Evolutionary conservation across 2,113 vertebrate species (phyloP).

Genomic region (Prionailurus bengalensis): DNA sequence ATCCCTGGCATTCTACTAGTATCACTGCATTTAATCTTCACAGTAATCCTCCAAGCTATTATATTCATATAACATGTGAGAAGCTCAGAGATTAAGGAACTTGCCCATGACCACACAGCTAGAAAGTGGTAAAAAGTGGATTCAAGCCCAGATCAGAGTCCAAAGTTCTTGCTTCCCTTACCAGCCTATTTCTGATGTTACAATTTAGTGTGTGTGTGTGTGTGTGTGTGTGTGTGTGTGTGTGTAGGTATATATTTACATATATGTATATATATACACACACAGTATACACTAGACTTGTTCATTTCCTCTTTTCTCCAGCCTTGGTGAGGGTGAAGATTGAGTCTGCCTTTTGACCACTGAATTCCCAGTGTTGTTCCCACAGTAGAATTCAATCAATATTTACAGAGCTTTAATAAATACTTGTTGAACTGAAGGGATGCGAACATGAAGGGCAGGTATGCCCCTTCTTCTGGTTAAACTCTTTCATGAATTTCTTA

Average conservation of each 20-base stretch:
- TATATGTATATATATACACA: not conserved
- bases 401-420: constrained; percentile 17
- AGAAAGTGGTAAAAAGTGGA: not conserved
- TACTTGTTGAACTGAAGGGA: not conserved
- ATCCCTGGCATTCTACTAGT: not conserved
- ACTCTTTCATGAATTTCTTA: constrained; percentile 7
- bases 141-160: not conserved
- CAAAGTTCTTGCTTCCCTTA: not conserved
- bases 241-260: not conserved
- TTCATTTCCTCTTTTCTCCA: not conserved
- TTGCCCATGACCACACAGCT: not conserved
- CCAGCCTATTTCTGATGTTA: not conserved
- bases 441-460: not conserved
- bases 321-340: not conserved
- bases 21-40: not conserved
- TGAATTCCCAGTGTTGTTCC: not conserved
- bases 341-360: not conserved
- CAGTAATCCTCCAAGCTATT: not conserved
- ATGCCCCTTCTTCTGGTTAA: not conserved
- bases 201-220: not conserved
- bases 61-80: not conserved
- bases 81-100: constrained; percentile 3
- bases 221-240: not conserved
- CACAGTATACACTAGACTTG: not conserved
- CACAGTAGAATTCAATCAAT: not conserved